These are phyloP conservation scores for Trachelus tabidus DNA, from an alignment of 2,888 invertebrate species.

Conservation along the genomic window DNA sequence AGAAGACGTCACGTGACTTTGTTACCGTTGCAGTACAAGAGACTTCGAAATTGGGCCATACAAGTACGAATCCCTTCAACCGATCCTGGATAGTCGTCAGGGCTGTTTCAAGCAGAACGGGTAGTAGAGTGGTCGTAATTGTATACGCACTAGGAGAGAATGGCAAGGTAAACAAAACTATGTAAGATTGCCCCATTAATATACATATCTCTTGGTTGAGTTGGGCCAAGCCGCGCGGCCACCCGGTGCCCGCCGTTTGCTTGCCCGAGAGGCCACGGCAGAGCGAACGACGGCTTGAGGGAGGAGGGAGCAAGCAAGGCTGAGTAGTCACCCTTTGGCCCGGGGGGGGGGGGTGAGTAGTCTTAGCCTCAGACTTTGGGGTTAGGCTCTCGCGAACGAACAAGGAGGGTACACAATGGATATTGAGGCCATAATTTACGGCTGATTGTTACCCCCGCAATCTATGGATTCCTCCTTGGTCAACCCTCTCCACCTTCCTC, in stretches of 20 bases:
- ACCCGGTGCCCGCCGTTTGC: too few relatives aligned
- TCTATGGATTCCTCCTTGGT: constrained; percentile 62
- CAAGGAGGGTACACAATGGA: constrained; percentile 64
- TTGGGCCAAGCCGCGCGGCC: constrained; percentile 40
- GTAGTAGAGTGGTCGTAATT: constrained; percentile 57
- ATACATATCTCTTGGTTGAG: constrained; percentile 66
- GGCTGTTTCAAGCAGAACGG: too few relatives aligned
- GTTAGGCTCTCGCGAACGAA: constrained; percentile 55
- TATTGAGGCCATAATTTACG: constrained; percentile 67
- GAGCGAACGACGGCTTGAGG: constrained; percentile 33
- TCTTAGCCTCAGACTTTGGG: constrained; percentile 64
- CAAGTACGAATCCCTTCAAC: too few relatives aligned
- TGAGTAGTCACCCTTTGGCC: constrained; percentile 4
- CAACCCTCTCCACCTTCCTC: constrained; percentile 8
- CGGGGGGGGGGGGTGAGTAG: constrained; percentile 56
- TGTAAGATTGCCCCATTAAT: constrained; percentile 68
- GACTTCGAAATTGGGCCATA: too few relatives aligned
- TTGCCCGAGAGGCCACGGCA: too few relatives aligned
- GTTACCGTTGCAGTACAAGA: too few relatives aligned
- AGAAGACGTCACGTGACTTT: too few relatives aligned
- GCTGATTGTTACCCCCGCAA: constrained; percentile 65
- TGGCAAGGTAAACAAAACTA: constrained; percentile 68
- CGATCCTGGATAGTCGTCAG: too few relatives aligned
- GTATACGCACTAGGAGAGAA: constrained; percentile 62
- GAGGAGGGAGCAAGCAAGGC: background rate